Evolutionary conservation across 1,140 invertebrate genomes (phyloP), one percentile per base, ranked within the genome.

Genomic region (Aphis gossypii): DNA sequence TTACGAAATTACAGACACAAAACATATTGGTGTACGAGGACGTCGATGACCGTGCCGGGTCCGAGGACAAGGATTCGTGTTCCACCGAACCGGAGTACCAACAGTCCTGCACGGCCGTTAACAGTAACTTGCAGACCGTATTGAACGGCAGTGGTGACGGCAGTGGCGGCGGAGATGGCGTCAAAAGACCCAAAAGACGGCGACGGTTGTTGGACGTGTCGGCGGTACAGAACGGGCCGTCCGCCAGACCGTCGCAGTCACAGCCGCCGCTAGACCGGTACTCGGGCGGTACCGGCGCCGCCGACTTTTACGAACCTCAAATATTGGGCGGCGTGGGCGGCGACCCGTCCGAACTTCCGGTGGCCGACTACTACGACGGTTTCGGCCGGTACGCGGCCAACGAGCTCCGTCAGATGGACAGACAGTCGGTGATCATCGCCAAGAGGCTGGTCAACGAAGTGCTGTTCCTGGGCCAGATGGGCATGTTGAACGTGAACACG

Each of bases 401-500:
- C 76, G 92, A 93, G 48, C 82, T 93, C 23, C 82, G 92, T 51
- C 92, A 93, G 35, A 93, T 93, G 92, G 92, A 93, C 48, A 51
- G 92, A 6, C 92, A 93, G 82, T 93, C 92, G 76, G 92, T 93
- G 82, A 93, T 93, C 68, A 93, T 93, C 11, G 92, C 92, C 76
- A 93, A 93, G n/a, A 46, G 92, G 35, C 48, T 93, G 82, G 41
- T 84, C 20, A 93, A 93, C 82, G 92, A 93, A 46, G 92, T 84
- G 2, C n/a, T 93, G 92, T 93, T 93, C 48, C 82, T 93, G 46
- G 92, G 92, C 25, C 92, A 93, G 76, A 93, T 93, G 92, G 92
- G 92, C 35, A 93, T 86, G 92, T 44, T 93, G 38, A 83, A 84
- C 23, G 92, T 93, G 3, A 41, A 56, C 92, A 93, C 92, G 11